Conservation (phyloP, 53 echinoderm and acorn worm genomes). For the Echinarachnius parma region DNA sequence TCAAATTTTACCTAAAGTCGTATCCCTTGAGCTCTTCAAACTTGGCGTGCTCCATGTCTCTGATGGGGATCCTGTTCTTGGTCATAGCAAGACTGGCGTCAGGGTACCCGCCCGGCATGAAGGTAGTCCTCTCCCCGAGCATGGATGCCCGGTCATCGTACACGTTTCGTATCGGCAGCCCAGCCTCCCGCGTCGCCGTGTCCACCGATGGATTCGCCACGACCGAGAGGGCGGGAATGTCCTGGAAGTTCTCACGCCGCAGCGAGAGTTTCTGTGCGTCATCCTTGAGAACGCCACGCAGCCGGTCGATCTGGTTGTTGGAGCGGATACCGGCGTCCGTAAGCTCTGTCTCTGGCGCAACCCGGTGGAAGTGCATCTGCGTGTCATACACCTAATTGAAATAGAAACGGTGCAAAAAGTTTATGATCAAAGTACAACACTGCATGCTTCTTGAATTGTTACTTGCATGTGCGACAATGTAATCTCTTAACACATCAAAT, state of each 20-base stretch:
- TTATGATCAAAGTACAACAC: too few species aligned
- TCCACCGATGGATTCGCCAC: constrained; percentile 90
- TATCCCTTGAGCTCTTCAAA: constrained; percentile 85
- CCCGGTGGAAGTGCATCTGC: constrained; percentile 89
- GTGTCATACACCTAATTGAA: constrained; percentile 73
- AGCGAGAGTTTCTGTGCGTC: constrained; percentile 72
- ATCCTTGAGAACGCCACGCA: constrained; percentile 83
- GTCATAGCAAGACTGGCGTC: constrained; percentile 64
- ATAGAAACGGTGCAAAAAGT: too few species aligned
- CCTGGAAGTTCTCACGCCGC: constrained; percentile 56
- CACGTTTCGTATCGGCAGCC: constrained; percentile 56
- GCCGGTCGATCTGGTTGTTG: constrained; percentile 85
- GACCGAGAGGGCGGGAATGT: constrained; percentile 88
- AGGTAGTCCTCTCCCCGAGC: constrained; percentile 57
- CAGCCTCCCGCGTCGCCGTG: constrained; percentile 72
- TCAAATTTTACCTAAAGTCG: constrained; percentile 95
- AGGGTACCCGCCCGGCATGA: constrained; percentile 78
- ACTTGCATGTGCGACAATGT: too few species aligned
- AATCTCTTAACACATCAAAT: too few species aligned
- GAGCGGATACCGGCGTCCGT: constrained; percentile 63
- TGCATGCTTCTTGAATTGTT: too few species aligned
- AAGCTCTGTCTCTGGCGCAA: constrained; percentile 82
- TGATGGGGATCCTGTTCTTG: constrained; percentile 79
- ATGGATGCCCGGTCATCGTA: constrained; percentile 45
- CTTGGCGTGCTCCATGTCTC: constrained; percentile 91